Base-by-base conservation (phyloP, 2,888 invertebrate genomes). In the Suillia variegata region DNA sequence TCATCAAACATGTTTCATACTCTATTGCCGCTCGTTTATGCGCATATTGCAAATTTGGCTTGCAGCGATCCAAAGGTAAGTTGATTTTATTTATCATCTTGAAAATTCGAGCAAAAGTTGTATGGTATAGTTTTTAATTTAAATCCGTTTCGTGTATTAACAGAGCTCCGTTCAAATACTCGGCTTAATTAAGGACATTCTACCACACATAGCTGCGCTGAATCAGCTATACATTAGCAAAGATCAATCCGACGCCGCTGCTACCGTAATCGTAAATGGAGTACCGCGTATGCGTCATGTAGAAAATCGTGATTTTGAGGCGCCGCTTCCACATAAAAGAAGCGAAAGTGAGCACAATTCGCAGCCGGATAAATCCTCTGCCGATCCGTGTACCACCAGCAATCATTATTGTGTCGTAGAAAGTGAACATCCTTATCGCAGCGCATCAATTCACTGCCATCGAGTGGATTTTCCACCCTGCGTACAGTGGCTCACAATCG, bases 381-480 rank as follows among this genome's bases (percentile, higher is more conserved):
- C 18, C 21, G 80, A 55, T 70, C 68, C 69, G 49, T 72, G 74
- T 53, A 94, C 93, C 22, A 93, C 94, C 1, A 92, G 93, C 61
- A 89, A 91, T 74, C 93, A 93, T 83, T 96, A 94, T 79, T 92
- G 94, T 3, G 89, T 94, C 85, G 88, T 96, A 1, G 98, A 98
- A 83, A 96, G 96, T 79, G 96, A 96, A 42, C 98, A 98, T 85
- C 98, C 98, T 0, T 98, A 98, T 82, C 93, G 93, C 80, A 91
- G 94, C 42, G 90, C 95, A 1, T 87, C 90, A 17, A 90, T 96
- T 31, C 88, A 90, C 42, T 93, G 93, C 77, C 94, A 74, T 60
- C 91, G 92, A 80, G 95, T 97, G 8, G 85, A 89, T 42, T 98
- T 98, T 82, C 96, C 97, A 0, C 85, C 90, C 2, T 87, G 87